Conservation (phyloP, 1,140 invertebrate species). For the Hesperophylax magnus region DNA sequence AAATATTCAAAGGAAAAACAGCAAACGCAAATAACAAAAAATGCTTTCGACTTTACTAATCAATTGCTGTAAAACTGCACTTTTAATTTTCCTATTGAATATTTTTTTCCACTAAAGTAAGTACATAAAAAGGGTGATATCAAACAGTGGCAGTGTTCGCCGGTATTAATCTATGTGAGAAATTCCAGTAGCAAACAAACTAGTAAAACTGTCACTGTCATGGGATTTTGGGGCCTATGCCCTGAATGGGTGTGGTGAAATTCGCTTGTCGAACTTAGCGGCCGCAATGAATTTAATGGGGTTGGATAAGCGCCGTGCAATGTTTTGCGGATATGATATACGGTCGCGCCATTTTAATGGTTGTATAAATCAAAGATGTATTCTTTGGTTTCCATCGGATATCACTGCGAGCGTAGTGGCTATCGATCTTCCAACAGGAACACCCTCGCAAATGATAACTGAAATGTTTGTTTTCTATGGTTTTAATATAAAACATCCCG, state of each 20-base stretch:
- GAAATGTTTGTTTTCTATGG: too few relatives aligned
- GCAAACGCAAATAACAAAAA: too few relatives aligned
- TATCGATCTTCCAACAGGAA: too few relatives aligned
- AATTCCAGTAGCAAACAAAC: conserved; percentile 12
- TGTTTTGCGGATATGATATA: conserved; percentile 45
- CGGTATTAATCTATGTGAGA: not conserved
- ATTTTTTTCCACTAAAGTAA: conserved; percentile 1
- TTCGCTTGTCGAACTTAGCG: not conserved
- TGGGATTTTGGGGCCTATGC: not conserved
- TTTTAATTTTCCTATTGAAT: not conserved
- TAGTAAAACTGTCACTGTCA: not conserved
- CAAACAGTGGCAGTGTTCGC: not conserved
- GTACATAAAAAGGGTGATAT: not conserved
- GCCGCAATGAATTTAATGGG: conserved; percentile 14
- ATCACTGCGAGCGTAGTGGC: not conserved
- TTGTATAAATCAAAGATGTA: conserved; percentile 38
- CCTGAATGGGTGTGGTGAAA: not conserved
- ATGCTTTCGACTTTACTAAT: too few relatives aligned
- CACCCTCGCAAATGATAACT: too few relatives aligned
- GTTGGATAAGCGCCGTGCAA: conserved; percentile 14
- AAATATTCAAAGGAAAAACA: too few relatives aligned
- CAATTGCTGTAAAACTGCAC: not conserved
- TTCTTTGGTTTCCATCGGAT: conserved; percentile 6
- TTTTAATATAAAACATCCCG: too few relatives aligned
- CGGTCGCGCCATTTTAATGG: conserved; percentile 30